Evolutionary conservation across 2,888 invertebrate species (phyloP).

Genomic region (Plagodis dolabraria): DNA sequence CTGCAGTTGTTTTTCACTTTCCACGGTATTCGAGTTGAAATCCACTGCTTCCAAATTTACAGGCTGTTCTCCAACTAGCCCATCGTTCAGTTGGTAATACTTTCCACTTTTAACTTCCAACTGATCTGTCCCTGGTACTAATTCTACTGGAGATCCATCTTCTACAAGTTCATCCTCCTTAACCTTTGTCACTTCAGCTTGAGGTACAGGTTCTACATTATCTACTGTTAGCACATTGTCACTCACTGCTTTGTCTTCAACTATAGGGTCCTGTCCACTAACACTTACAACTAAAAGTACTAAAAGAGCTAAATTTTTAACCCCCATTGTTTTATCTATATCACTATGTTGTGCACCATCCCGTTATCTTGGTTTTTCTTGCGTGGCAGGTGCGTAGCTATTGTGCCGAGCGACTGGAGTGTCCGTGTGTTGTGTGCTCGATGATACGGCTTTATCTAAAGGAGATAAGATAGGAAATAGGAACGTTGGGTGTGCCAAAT

Average conservation of each 20-base stretch:
- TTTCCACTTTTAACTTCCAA: conserved; percentile 71
- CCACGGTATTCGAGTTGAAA: conserved; percentile 50
- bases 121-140: conserved; percentile 49
- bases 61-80: conserved; percentile 56
- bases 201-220: conserved; percentile 34
- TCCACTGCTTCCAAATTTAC: conserved; percentile 60
- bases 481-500: conserved; percentile 83
- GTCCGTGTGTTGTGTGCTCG: conserved; percentile 65
- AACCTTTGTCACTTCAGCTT: conserved; percentile 37
- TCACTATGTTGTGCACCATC: conserved; percentile 56
- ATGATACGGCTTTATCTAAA: conserved; percentile 75
- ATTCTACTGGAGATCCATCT: conserved; percentile 57
- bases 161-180: conserved; percentile 44
- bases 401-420: conserved; percentile 67
- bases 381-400: conserved; percentile 69
- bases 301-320: conserved; percentile 62
- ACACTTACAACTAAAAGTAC: conserved; percentile 71
- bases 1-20: conserved; percentile 67
- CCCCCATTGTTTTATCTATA: conserved; percentile 64
- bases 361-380: conserved; percentile 62
- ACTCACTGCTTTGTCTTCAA: conserved; percentile 56
- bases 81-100: conserved; percentile 74
- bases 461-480: conserved; percentile 80
- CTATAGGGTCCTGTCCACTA: conserved; percentile 63
- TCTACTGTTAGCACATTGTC: conserved; percentile 44